Conservation (phyloP, 2,888 invertebrate species). For the Thecocarcelia acutangulata region DNA sequence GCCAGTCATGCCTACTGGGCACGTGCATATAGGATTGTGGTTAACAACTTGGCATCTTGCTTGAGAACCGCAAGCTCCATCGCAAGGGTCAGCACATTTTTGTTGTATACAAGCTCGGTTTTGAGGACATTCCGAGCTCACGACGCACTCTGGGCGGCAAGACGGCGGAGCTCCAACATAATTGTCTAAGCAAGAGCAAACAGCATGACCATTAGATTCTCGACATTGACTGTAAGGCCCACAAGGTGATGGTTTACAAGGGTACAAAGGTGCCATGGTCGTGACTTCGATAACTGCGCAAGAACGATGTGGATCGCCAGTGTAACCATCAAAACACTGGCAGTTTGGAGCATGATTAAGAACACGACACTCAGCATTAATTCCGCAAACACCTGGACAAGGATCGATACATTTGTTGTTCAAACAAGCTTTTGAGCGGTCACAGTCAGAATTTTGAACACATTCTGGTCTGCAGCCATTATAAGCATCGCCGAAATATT, state of each 20-base stretch:
- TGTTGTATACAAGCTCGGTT: slow-evolving; percentile 85
- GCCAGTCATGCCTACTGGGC: slow-evolving; percentile 84
- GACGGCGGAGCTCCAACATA: slow-evolving; percentile 86
- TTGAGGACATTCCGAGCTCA: slow-evolving; percentile 86
- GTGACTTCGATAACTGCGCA: slow-evolving; percentile 82
- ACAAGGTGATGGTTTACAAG: slow-evolving; percentile 86
- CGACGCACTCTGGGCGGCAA: slow-evolving; percentile 86
- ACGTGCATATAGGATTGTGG: slow-evolving; percentile 87
- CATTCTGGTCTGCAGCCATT: slow-evolving; percentile 91
- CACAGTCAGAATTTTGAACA: slow-evolving; percentile 89
- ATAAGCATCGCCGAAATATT: slow-evolving; percentile 90
- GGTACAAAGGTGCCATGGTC: slow-evolving; percentile 80
- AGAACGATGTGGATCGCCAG: slow-evolving; percentile 87
- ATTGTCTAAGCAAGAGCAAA: slow-evolving; percentile 85
- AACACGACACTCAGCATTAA: slow-evolving; percentile 89
- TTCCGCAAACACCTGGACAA: slow-evolving; percentile 89
- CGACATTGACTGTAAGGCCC: slow-evolving; percentile 86
- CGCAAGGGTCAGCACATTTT: slow-evolving; percentile 86
- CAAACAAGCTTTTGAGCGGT: slow-evolving; percentile 87
- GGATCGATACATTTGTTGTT: slow-evolving; percentile 91
- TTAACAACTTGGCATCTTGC: slow-evolving; percentile 86
- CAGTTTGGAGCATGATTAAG: slow-evolving; percentile 90
- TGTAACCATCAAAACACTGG: slow-evolving; percentile 87
- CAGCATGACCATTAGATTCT: slow-evolving; percentile 84
- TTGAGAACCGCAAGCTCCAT: slow-evolving; percentile 85